Evolutionary conservation across 2,113 vertebrate species (phyloP), one percentile per base, ranked within the genome.

Genomic region (Gnathonemus echidnorhynchus): DNA sequence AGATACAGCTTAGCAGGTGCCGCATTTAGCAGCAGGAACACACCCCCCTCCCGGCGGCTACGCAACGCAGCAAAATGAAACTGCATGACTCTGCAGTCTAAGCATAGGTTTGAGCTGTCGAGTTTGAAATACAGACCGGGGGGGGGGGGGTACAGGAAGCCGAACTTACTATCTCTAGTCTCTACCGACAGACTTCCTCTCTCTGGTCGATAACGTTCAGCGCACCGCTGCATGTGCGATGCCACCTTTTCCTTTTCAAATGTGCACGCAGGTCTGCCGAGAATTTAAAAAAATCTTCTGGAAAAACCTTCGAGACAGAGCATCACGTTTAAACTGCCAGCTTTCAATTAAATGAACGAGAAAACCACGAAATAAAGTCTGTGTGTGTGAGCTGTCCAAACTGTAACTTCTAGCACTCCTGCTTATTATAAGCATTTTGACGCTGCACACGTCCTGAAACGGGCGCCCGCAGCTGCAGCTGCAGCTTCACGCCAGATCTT

Each of bases 61-160:
- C 21, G 89, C 89, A 85, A 31, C 89, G 52, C 77, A 46, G 19
- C 8, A 62, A 46, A 70, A 48, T 49, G 80, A 84, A 83, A 89
- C 50, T 89, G 52, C 77, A 80, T 85, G 89, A 89, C 77, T 86
- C 77, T 42, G 77, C 89, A 89, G 11, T 85, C 77, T 62, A 62
- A 31, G 21, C 80, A 85, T 86, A 85, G 13, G 50, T 86, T 84
- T 85, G 35, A 50, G 74, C 74, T 7, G 89, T 58, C 48, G 58
- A 19, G 80, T 89, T 89, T 89, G 50, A 89, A 89, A 89, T 46
- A 19, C 21, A 86, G n/a, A 89, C 31, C 3, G 70, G 70, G 70
- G 31, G 70, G n/a, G n/a, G 31, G 70, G 66, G 70, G 77, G 89
- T 84, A 49, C 77, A 89, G 89, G 89, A 89, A 89, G 89, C 80